phyloP scores from a whole-genome alignment of 2,113 vertebrate species.

The Isichthys henryi region DNA sequence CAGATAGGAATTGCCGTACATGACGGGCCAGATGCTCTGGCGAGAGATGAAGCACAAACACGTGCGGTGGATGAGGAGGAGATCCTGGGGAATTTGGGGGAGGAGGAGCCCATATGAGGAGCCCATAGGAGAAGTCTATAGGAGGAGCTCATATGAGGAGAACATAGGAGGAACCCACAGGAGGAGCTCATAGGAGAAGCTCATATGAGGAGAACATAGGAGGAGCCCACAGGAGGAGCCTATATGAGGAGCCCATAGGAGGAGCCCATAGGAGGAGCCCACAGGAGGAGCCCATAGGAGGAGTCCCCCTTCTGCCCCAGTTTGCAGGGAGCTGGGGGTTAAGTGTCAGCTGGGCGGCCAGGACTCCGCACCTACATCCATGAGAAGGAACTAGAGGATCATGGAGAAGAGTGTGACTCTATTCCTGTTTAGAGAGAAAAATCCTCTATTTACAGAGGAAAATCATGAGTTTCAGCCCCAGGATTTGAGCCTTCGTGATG shows the following conservation, averaged over 20 bases:
- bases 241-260: background rate
- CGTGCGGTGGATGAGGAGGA: background rate
- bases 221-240: too few species aligned
- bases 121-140: too few species aligned
- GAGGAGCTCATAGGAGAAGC: too few species aligned
- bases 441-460: background rate
- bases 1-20: background rate
- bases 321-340: background rate
- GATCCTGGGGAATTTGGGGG: background rate
- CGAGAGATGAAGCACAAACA: background rate
- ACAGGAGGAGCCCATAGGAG: too few species aligned
- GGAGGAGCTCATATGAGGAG: too few species aligned
- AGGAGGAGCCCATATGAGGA: background rate
- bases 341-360: background rate
- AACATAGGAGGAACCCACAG: too few species aligned
- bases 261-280: too few species aligned
- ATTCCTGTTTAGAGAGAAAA: background rate
- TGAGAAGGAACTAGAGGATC: background rate
- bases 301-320: background rate
- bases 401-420: background rate
- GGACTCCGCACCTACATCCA: background rate
- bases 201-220: too few species aligned
- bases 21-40: background rate
- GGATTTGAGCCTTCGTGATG: background rate
- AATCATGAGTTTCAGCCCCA: background rate